Conservation (phyloP, 2,113 vertebrate species). For the Microtus montanus region DNA sequence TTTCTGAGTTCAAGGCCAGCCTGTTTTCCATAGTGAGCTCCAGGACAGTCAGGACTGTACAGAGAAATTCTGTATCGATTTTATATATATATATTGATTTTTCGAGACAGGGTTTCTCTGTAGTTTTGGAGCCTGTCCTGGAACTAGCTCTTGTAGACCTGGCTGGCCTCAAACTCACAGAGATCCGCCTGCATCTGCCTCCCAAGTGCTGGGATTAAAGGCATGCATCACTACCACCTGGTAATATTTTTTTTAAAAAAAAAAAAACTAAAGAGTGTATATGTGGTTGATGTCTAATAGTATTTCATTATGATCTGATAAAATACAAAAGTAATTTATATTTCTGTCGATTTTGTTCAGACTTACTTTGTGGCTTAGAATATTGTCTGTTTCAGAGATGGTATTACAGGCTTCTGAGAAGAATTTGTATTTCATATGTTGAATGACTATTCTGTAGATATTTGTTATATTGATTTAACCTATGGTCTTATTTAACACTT, state of each 20-base stretch:
- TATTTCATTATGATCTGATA: neutral
- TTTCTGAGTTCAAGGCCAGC: neutral
- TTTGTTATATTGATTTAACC: neutral
- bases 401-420: neutral
- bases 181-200: too few relatives aligned
- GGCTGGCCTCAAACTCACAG: too few relatives aligned
- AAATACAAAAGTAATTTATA: neutral
- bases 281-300: neutral
- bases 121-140: too few relatives aligned
- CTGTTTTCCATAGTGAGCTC: neutral
- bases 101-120: too few relatives aligned
- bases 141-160: too few relatives aligned
- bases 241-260: too few relatives aligned
- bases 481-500: neutral
- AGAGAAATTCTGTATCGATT: neutral
- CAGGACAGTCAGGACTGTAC: neutral
- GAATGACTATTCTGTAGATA: neutral
- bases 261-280: neutral
- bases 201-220: too few relatives aligned
- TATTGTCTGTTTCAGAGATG: neutral
- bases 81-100: too few relatives aligned
- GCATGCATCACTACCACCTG: too few relatives aligned
- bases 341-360: neutral
- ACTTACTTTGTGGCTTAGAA: neutral
- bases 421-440: neutral